phyloP scores from a whole-genome alignment of 1,140 invertebrate species.

The Drosophila lacteicornis region DNA sequence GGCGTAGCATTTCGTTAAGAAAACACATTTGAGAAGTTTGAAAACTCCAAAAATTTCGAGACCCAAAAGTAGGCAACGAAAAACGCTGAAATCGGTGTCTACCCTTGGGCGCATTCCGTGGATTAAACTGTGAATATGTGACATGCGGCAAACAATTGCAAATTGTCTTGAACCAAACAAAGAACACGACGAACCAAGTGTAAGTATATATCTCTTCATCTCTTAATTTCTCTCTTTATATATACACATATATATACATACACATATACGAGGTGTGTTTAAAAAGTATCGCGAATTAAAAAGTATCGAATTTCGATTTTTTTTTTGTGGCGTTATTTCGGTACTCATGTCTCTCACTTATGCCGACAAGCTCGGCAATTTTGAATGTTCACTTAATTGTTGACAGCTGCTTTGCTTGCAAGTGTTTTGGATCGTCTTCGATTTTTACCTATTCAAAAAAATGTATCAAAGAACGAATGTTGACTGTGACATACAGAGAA shows the following conservation, averaged over 20 bases:
- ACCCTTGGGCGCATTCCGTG: not conserved
- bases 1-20: not conserved
- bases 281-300: no score
- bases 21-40: not conserved
- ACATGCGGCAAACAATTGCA: constrained; percentile 22
- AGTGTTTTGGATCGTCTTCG: no score
- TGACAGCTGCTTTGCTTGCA: no score
- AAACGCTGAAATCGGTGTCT: not conserved
- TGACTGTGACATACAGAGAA: no score
- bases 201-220: constrained; percentile 9
- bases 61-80: constrained; percentile 1
- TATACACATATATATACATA: not conserved
- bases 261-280: no score
- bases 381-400: no score
- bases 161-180: constrained; percentile 26
- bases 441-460: no score
- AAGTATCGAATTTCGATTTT: no score
- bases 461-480: no score
- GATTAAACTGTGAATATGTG: constrained; percentile 11
- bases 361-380: no score
- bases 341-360: no score
- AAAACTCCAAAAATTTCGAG: not conserved
- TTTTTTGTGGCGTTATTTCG: no score
- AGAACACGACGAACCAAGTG: constrained; percentile 8
- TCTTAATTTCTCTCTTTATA: not conserved